Evolutionary conservation across 2,888 invertebrate genomes (phyloP), one percentile per base, ranked within the genome.

Genomic region (Empis stercorea): DNA sequence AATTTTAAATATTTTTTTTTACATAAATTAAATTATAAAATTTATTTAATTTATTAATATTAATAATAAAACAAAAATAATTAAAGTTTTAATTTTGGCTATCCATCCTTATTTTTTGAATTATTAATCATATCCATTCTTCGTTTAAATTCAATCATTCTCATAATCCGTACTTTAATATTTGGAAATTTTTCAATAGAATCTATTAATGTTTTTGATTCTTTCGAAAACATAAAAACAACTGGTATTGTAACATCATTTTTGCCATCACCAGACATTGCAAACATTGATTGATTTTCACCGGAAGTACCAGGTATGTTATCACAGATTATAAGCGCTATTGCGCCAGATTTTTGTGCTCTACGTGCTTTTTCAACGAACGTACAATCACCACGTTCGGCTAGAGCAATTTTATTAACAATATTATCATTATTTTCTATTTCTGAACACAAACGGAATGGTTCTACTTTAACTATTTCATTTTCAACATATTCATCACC

Each of bases 181-280:
- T 72, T 65, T 0, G 79, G 76, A 52, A 80, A 69, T 1, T 71
- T 65, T 6, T 71, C 61, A 51, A 84, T 63, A 1, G 79, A 76
- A 14, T 76, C 71, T 0, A 78, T 65, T n/a, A 94, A 68, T 54
- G 78, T 75, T 15, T 47, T 13, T 72, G 84, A 88, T 65, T 94
- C 92, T 49, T 76, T 73, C 7, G 79, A 76, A 65, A 88, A 95
- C 46, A 95, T 75, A 65, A 95, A 95, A 10, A 93, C 86, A n/a
- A 91, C 78, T 0, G 94, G 92, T 60, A 95, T 92, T 53, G 71
- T 76, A 9, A 95, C 84, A 63, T 93, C 87, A 55, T 87, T 83
- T 3, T 72, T 77, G 1, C 91, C 92, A 68, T 96, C 95, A 2
- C 93, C 93, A 1, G 93, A 92, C 96, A 97, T 96, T 5, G 93